Percentiles rank a stretch among this genome's conserved stretches.
Evolutionary conservation across 2,888 invertebrate genomes (phyloP).

Genomic region (Abrostola tripartita): DNA sequence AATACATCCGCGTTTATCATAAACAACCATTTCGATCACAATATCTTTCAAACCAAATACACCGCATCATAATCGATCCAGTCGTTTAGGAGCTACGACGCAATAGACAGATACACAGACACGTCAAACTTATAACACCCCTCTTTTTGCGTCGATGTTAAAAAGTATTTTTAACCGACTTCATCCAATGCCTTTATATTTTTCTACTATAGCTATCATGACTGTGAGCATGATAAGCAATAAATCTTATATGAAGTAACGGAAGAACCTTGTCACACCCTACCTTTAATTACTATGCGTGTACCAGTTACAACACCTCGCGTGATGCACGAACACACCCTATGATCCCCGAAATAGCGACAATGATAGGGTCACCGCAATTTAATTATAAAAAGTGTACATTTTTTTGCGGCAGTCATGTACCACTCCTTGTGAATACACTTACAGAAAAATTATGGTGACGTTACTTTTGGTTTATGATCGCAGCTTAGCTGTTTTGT

Average conservation of each 20-base stretch:
- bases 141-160: too few relatives aligned
- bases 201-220: too few relatives aligned
- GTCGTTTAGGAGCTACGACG: too few relatives aligned
- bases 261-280: constrained; percentile 14
- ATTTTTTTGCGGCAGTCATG: constrained; percentile 43
- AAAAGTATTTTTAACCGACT: too few relatives aligned
- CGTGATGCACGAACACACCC: constrained; percentile 50
- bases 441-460: constrained; percentile 12
- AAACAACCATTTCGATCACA: too few relatives aligned
- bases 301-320: constrained; percentile 42
- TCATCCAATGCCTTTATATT: too few relatives aligned
- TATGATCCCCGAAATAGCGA: constrained; percentile 43
- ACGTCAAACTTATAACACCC: too few relatives aligned
- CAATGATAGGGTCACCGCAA: constrained; percentile 37
- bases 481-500: constrained; percentile 2
- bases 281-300: constrained; percentile 39
- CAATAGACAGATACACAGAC: too few relatives aligned
- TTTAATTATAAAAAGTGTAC: constrained; percentile 43
- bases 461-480: constrained; percentile 7
- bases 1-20: too few relatives aligned
- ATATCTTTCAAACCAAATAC: too few relatives aligned
- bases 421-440: constrained; percentile 42
- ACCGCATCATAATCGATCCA: too few relatives aligned
- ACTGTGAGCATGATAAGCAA: neutral
- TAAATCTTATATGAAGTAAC: constrained; percentile 22